Percentiles rank a stretch among this genome's conserved stretches.
These are phyloP conservation scores for Myanophis thanlyinensis DNA, from an alignment of 2,113 vertebrate species.

Conservation along the genomic window DNA sequence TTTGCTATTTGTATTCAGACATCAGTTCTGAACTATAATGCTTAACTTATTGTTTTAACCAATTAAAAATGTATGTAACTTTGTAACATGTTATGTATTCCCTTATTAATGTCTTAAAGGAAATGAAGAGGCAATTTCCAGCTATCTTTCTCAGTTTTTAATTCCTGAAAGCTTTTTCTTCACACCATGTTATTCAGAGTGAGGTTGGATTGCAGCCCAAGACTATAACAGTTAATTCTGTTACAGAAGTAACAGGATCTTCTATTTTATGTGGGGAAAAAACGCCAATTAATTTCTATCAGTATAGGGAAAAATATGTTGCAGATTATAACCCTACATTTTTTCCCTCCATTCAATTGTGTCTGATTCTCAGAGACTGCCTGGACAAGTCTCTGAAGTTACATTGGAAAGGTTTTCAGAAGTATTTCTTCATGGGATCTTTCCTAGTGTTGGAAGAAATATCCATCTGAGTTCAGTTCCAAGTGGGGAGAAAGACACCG, in stretches of 20 bases:
- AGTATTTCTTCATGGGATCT: background rate
- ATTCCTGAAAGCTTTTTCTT: background rate
- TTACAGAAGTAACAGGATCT: background rate
- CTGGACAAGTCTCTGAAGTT: background rate
- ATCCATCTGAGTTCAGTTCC: too few species aligned
- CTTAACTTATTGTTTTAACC: background rate
- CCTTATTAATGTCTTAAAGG: background rate
- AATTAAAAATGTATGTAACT: background rate
- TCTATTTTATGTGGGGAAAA: background rate
- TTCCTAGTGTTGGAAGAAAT: too few species aligned
- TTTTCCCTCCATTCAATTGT: background rate
- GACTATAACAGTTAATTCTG: rapidly evolving
- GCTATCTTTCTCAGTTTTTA: background rate
- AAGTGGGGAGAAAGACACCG: too few species aligned
- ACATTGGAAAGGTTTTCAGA: background rate
- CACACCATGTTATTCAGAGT: background rate
- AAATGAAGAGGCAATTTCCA: background rate
- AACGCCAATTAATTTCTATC: background rate
- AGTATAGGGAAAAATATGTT: background rate
- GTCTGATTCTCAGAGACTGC: background rate
- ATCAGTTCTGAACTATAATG: background rate
- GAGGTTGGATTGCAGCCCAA: background rate
- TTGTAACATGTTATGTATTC: background rate
- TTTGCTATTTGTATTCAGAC: background rate
- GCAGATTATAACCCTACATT: background rate